Base-by-base conservation (phyloP, 2,888 invertebrate species). In the Drosophila recens region DNA sequence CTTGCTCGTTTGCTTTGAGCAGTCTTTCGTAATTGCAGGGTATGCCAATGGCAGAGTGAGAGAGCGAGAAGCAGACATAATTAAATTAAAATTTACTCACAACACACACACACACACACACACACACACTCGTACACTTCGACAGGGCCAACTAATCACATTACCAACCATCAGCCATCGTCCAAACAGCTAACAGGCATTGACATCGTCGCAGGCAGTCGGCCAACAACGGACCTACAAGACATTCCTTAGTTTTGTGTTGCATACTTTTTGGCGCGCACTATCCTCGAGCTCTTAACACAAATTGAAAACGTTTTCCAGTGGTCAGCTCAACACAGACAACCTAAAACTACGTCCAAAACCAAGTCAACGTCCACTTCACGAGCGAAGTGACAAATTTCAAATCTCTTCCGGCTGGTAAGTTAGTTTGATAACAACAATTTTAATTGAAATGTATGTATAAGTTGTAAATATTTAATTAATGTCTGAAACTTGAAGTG, bases 221-320 rank as follows among this genome's bases (percentile, higher is more conserved):
- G 59, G 45, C 71, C 69, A 73, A 45, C 67, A 81, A 57, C 72
- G 79, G 61, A 61, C 45, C 57, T 68, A 68, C 63, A 72, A 77
- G 70, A 69, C 78, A 79, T 83, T 85, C 70, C 73, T 64, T 40
- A 70, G 63, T 72, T 69, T 68, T 70, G 76, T 82, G 84, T 73
- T 83, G 84, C 87, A 87, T 79, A 89, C 61, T 75, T 85, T 89
- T 85, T 89, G 89, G 85, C 89, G 85, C 85, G 84, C 82, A 56
- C n/a, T 59, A 34, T 59, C 51, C 58, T 48, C 61, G 10, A 57
- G 67, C 72, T 67, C 52, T 63, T 67, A 66, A 57, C 49, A 59
- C 49, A 72, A 80, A 68, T 80, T 68, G 51, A 72, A 63, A 72
- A 48, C 51, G 59, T 63, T 43, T 57, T 52, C 45, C 49, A 52